These are phyloP conservation scores for Osmerus mordax DNA, from an alignment of 2,113 vertebrate genomes.

Conservation along the genomic window DNA sequence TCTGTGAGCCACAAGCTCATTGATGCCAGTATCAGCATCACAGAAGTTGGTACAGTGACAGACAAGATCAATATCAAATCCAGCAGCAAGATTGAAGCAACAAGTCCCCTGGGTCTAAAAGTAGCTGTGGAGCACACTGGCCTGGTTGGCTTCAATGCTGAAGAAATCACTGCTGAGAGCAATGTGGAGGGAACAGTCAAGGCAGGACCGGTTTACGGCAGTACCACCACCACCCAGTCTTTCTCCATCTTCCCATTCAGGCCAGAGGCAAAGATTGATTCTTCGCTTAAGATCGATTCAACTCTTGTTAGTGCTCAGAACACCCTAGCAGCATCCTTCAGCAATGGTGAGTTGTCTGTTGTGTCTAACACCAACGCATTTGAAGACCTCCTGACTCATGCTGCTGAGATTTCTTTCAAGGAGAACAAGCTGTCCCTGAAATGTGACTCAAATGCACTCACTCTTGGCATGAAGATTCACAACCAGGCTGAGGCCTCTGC, in stretches of 20 bases:
- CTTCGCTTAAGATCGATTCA: conserved; percentile 77
- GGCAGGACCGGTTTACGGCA: conserved; percentile 70
- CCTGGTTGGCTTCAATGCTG: conserved; percentile 60
- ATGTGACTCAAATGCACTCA: conserved; percentile 75
- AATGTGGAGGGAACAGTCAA: conserved; percentile 70
- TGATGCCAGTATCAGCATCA: conserved; percentile 71
- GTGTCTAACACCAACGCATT: conserved; percentile 77
- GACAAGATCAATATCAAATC: conserved; percentile 64
- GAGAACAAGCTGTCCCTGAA: conserved; percentile 75
- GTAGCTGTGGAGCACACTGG: conserved; percentile 65
- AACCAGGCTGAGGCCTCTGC: conserved; percentile 77
- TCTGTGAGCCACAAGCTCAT: conserved; percentile 79
- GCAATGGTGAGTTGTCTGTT: conserved; percentile 68
- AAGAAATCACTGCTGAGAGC: conserved; percentile 63
- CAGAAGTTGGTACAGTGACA: conserved; percentile 59
- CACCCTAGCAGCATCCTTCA: conserved; percentile 67
- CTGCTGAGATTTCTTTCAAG: conserved; percentile 72
- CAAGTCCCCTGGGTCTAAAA: conserved; percentile 75
- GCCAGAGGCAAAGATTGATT: conserved; percentile 69
- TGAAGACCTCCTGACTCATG: conserved; percentile 73
- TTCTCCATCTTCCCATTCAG: conserved; percentile 63
- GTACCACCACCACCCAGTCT: conserved; percentile 63
- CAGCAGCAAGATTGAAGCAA: conserved; percentile 69
- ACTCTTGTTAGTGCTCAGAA: conserved; percentile 75
- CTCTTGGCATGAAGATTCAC: conserved; percentile 63